Percentiles rank a stretch among this genome's conserved stretches.
Conservation (phyloP, 2,888 invertebrate species). For the Polydrusus pterygomalis region DNA sequence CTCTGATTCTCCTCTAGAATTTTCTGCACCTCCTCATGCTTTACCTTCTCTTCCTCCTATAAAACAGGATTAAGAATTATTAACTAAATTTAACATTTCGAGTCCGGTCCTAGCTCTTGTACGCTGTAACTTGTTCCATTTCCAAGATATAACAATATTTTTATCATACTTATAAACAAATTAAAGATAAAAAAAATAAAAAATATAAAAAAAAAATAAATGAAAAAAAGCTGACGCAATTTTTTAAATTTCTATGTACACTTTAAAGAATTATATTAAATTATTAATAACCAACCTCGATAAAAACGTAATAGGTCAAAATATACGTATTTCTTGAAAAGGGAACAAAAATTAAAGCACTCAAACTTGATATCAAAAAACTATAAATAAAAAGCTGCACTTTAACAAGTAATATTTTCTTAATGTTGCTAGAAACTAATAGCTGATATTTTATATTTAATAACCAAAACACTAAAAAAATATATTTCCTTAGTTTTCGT, state of each 20-base stretch:
- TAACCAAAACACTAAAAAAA: not conserved
- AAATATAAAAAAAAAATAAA: too few species aligned
- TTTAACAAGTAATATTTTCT: not conserved
- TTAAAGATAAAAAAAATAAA: too few species aligned
- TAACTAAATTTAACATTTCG: conserved; percentile 62
- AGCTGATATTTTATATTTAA: not conserved
- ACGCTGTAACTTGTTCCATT: conserved; percentile 44
- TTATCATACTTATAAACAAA: not conserved
- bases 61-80: conserved; percentile 75
- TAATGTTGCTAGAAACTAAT: not conserved
- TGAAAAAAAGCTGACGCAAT: too few species aligned
- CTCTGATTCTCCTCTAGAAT: conserved; percentile 98
- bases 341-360: conserved; percentile 28
- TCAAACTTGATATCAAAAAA: conserved; percentile 25
- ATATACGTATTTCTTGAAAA: conserved; percentile 4
- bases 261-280: too few species aligned
- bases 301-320: too few species aligned
- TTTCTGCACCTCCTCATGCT: conserved; percentile 95
- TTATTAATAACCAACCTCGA: too few species aligned
- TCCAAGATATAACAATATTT: conserved; percentile 43
- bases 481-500: too few species aligned
- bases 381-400: conserved; percentile 29
- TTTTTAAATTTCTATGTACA: too few species aligned
- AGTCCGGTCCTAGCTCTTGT: conserved; percentile 67
- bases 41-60: conserved; percentile 98